Base-by-base conservation (phyloP, 2,113 vertebrate species). In the Callithrix jacchus region DNA sequence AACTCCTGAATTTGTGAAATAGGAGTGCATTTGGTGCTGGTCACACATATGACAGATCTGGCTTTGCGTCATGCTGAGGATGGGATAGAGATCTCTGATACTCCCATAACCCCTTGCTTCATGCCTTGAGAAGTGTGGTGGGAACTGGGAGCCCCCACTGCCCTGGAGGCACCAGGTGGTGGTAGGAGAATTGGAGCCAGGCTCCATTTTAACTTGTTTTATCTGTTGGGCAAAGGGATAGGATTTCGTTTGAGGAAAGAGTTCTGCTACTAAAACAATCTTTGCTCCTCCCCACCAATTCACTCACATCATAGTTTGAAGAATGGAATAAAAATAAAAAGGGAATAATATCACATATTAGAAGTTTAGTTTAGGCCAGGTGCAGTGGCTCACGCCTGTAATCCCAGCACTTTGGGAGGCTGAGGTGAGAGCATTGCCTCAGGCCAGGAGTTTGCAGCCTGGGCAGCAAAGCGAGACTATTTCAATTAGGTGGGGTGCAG, bases 291-390 rank as follows among this genome's bases (percentile, higher is more conserved):
- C 9, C 3, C 17, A 4, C 37, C 27, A 61, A 1, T 35, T 86
- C 27, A 84, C 66, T 81, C 83, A 42, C 49, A 70, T 91, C 54
- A 35, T 71, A 70, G 52, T 84, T 76, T 73, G 71, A 93, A 96
- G 87, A 92, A 81, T 35, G 49, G 58, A 88, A 66, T 93, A 77
- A 89, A 94, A 97, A 84, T 89, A 89, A 89, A 52, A 96, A 87
- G 61, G 16, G 45, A 89, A 74, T 79, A 77, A 32, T 73, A 30
- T 89, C 83, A 49, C 47, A 52, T 89, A 94, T 49, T 86, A 77
- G 66, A 91, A 73, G 27, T 61, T 93, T 86, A 87, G 95, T 32
- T 64, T 64, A 32, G 61, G 61, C 27, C 27, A 64, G 61, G 12
- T 1, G 2, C 61, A 32, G 27, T 64, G 27, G 27, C 27, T 64